Evolutionary conservation across 2,797 vertebrate species (phyloP).

Genomic region (Acomys russatus): DNA sequence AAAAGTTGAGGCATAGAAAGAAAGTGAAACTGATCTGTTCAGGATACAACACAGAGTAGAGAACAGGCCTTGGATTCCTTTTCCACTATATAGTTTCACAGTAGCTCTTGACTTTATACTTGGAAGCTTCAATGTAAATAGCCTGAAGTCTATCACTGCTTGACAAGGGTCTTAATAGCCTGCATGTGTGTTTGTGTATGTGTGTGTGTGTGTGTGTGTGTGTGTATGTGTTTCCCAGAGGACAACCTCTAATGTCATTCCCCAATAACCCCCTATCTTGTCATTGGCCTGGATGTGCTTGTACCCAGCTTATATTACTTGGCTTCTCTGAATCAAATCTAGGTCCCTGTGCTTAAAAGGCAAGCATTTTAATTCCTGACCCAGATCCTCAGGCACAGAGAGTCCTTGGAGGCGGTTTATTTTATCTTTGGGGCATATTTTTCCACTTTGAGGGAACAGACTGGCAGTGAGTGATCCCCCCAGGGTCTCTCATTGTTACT

Average conservation of each 20-base stretch:
- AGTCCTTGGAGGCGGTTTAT: neutral
- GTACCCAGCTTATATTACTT: neutral
- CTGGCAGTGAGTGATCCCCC: neutral
- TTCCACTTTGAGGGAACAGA: neutral
- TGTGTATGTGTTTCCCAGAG: too few relatives aligned
- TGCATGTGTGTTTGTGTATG: neutral
- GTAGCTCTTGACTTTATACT: conserved; percentile 54
- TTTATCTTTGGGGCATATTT: neutral
- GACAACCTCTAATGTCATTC: neutral
- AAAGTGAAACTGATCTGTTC: neutral
- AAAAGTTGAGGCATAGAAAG: neutral
- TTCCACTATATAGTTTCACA: conserved; percentile 11
- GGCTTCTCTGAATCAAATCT: neutral
- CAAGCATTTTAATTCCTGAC: neutral
- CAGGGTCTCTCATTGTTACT: neutral
- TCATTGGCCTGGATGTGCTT: neutral
- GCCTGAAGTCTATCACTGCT: neutral
- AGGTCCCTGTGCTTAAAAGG: neutral
- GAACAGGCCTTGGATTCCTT: neutral
- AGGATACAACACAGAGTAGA: neutral
- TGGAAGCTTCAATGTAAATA: neutral
- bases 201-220: neutral
- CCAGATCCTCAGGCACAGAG: neutral
- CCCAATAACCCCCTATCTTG: neutral
- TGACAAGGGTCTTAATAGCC: neutral